Conservation (phyloP, 2,888 invertebrate genomes). For the Torymus tubicola region DNA sequence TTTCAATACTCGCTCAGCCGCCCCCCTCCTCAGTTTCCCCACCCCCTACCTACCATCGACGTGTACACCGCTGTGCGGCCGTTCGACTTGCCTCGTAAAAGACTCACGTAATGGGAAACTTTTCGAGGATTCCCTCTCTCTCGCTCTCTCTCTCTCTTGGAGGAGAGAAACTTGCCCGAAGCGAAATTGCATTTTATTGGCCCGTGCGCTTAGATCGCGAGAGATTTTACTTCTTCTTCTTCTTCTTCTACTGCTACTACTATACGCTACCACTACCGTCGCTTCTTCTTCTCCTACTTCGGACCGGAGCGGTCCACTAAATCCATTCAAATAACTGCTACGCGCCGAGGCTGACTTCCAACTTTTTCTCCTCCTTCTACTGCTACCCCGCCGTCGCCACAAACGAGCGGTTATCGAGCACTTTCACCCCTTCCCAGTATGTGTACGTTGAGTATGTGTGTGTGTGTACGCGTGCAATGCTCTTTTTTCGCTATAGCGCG, state of each 20-base stretch:
- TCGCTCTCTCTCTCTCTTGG: too few relatives aligned
- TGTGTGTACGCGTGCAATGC: too few relatives aligned
- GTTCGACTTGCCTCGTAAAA: slow-evolving; percentile 43
- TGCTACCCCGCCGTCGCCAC: not conserved
- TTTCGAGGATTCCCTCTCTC: slow-evolving; percentile 30
- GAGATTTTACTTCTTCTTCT: slow-evolving; percentile 27
- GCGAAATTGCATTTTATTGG: slow-evolving; percentile 57
- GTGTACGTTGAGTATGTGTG: too few relatives aligned
- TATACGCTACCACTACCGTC: not conserved
- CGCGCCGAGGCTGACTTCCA: not conserved
- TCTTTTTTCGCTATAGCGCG: too few relatives aligned
- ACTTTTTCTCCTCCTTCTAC: slow-evolving; percentile 1
- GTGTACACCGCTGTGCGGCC: not conserved
- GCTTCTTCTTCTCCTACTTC: not conserved
- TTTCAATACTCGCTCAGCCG: slow-evolving; percentile 37
- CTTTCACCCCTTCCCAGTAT: not conserved
- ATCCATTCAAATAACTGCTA: slow-evolving; percentile 48
- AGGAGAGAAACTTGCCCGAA: not conserved
- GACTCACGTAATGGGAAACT: slow-evolving; percentile 52
- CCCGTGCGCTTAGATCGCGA: slow-evolving; percentile 24
- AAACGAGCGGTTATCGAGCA: slow-evolving; percentile 36
- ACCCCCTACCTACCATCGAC: not conserved
- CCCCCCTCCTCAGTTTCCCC: not conserved
- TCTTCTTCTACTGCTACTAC: not conserved
- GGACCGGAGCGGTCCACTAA: slow-evolving; percentile 22